Base-by-base conservation (phyloP, 2,113 vertebrate species). In the Limanda limanda region DNA sequence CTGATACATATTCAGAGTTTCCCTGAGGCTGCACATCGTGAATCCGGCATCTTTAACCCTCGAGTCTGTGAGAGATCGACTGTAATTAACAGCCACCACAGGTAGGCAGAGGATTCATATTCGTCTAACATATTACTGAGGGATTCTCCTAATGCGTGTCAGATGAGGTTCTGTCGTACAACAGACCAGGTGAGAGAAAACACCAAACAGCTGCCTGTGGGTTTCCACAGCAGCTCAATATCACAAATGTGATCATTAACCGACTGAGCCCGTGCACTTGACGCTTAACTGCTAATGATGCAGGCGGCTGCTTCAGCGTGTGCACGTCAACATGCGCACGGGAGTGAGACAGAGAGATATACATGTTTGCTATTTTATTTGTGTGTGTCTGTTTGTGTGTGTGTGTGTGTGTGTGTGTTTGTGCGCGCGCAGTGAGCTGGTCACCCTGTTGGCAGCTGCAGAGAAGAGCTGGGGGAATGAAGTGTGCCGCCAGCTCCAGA, bases 391-490 rank as follows among this genome's bases (percentile, higher is more conserved):
- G 68, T 8, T n/a, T 54, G 51, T 54, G 51, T 54, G 20, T 52
- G 51, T 52, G 45, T 47, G 42, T 85, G 80, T 73, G 82, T 78
- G 81, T 76, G 48, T 58, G 68, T 87, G 63, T 74, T 75, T 68
- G 71, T 71, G 79, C 79, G 75, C 59, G 81, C 68, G 79, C 68
- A 80, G 90, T 79, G 85, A 88, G 82, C 84, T 87, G 86, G 88
- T 91, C 88, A 90, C 86, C 86, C 86, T 78, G 74, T 81, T 90
- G 91, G 89, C 87, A 86, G 88, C 74, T 85, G 76, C 78, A 76
- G 77, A 84, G 83, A 76, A 85, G 82, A 85, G 82, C 86, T 83
- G 68, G 59, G 77, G 77, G 70, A 89, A 89, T 57, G 45, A 74
- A 79, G 81, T 35, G 45, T n/a, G 75, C 88, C 76, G 80, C 83